These are phyloP conservation scores for Trematocara zebra DNA, from an alignment of 2,113 vertebrate species.

Conservation along the genomic window DNA sequence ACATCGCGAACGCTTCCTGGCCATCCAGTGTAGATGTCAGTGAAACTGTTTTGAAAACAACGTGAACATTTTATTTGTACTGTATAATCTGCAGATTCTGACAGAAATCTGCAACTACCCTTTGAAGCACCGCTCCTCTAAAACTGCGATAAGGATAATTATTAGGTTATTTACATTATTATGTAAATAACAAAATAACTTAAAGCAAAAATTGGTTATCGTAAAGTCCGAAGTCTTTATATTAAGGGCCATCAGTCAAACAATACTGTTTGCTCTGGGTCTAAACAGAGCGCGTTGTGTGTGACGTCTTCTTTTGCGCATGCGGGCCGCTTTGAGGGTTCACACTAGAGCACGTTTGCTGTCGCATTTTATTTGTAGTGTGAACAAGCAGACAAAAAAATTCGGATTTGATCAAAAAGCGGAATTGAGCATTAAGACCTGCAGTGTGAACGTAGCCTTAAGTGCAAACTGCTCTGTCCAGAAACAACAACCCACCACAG, in stretches of 20 bases:
- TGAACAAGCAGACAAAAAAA: background rate
- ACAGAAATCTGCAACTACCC: too few relatives aligned
- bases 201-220: too few relatives aligned
- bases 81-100: too few relatives aligned
- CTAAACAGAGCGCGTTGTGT: too few relatives aligned
- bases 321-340: fast-evolving
- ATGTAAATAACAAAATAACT: too few relatives aligned
- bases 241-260: too few relatives aligned
- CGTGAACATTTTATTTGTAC: too few relatives aligned
- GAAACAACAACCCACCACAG: background rate
- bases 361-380: background rate
- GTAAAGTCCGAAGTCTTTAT: fast-evolving
- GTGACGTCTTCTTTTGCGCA: fast-evolving
- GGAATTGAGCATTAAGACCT: background rate
- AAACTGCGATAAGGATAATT: fast-evolving
- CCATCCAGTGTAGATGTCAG: fast-evolving
- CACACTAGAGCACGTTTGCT: fast-evolving
- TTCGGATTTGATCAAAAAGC: fast-evolving
- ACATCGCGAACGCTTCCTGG: fast-evolving
- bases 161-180: too few relatives aligned
- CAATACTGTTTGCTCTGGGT: fast-evolving
- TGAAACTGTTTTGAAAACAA: too few relatives aligned
- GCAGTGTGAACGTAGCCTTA: background rate
- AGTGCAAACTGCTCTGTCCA: fast-evolving
- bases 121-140: fast-evolving